Conservation (phyloP, 2,113 vertebrate species). For the Motacilla tschutschensis region DNA sequence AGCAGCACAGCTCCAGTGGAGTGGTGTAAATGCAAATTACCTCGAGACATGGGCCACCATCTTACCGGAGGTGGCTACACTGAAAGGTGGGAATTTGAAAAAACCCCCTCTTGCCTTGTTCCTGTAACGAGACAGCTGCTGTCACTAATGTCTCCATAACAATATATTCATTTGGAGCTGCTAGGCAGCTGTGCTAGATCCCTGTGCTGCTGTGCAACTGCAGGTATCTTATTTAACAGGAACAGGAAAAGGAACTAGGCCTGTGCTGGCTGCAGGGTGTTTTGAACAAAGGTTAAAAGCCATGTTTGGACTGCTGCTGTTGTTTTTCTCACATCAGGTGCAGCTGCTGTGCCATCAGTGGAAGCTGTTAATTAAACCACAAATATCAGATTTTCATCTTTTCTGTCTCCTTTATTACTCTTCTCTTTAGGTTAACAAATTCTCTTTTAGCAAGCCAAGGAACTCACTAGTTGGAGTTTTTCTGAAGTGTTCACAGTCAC, state of each 20-base stretch:
- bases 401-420: neutral
- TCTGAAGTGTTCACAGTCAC: neutral
- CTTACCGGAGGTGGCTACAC: neutral
- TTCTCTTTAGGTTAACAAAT: neutral
- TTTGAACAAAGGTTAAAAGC: neutral
- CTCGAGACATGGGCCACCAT: neutral
- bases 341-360: neutral
- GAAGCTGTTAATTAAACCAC: neutral
- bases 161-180: neutral
- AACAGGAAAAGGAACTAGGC: too few species aligned
- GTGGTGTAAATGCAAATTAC: neutral
- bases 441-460: neutral
- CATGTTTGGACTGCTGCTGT: neutral
- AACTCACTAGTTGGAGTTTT: neutral
- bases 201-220: neutral
- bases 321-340: neutral
- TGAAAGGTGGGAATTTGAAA: neutral
- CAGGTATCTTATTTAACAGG: neutral
- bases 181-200: neutral
- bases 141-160: neutral
- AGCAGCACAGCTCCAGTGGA: neutral
- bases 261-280: neutral
- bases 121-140: neutral
- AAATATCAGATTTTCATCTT: neutral
- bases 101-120: neutral